Conservation (phyloP, 2,113 vertebrate species). For the Neolamprologus kungweensis region DNA sequence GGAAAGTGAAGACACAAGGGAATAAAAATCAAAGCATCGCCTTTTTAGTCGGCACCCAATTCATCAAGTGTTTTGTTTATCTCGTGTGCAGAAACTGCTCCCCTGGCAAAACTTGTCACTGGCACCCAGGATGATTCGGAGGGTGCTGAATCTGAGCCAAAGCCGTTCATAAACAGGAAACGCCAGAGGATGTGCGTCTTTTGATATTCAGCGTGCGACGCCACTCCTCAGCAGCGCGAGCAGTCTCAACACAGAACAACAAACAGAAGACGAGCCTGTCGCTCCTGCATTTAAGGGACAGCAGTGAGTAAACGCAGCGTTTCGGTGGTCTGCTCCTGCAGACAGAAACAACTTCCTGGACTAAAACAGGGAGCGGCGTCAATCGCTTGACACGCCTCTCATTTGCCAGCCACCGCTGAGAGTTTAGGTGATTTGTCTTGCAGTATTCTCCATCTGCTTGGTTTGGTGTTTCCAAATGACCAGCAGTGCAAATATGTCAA, state of each 20-base stretch:
- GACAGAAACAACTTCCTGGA: neutral
- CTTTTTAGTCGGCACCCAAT: neutral
- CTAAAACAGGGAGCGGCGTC: neutral
- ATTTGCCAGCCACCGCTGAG: neutral
- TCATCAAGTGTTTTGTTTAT: neutral
- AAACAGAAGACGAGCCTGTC: neutral
- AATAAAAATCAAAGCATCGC: neutral
- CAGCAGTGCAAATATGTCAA: neutral
- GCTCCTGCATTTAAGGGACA: neutral
- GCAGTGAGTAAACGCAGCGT: neutral
- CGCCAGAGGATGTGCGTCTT: neutral
- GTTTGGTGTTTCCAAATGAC: neutral
- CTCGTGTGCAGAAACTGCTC: neutral
- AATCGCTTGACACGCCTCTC: neutral
- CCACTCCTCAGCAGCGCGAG: neutral
- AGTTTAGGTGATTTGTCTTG: neutral
- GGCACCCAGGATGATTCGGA: neutral
- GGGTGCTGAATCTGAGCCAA: neutral
- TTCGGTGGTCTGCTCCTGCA: neutral
- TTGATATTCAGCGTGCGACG: constrained; percentile 3
- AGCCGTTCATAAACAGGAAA: neutral
- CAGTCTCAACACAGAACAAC: constrained; percentile 14
- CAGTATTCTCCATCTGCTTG: neutral
- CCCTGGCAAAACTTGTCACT: neutral
- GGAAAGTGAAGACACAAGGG: neutral